Evolutionary conservation across 2,113 vertebrate genomes (phyloP).

Genomic region (Talpa occidentalis): DNA sequence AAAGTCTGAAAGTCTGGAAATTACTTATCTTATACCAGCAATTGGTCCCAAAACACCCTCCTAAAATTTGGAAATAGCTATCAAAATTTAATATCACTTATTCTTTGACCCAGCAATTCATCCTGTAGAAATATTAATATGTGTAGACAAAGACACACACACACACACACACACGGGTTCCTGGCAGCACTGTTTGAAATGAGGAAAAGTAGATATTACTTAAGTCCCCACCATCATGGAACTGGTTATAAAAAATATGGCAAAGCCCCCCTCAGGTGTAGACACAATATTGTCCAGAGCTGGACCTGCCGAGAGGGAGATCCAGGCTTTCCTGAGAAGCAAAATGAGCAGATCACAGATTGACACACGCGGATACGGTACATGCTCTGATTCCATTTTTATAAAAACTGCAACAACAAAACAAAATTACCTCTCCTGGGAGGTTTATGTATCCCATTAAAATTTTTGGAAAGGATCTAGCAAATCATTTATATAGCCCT

Average conservation of each 20-base stretch:
- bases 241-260: neutral
- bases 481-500: neutral
- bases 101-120: slow-evolving; percentile 29
- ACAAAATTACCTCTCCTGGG: neutral
- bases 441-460: neutral
- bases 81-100: slow-evolving; percentile 49
- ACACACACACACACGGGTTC: neutral
- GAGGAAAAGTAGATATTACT: neutral
- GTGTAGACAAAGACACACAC: neutral
- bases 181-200: neutral
- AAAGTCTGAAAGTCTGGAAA: slow-evolving; percentile 53
- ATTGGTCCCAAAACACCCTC: slow-evolving; percentile 41
- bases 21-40: slow-evolving; percentile 51
- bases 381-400: neutral
- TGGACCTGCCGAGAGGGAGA: neutral
- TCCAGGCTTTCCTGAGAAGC: neutral
- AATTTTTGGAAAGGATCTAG: neutral
- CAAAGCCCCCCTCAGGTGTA: neutral
- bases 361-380: rapidly evolving
- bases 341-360: neutral
- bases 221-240: neutral
- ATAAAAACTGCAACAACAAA: neutral
- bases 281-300: neutral
- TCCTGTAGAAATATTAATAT: neutral
- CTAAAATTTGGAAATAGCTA: slow-evolving; percentile 54